Conservation (phyloP, 2,113 vertebrate genomes). For the Macrotis lagotis region DNA sequence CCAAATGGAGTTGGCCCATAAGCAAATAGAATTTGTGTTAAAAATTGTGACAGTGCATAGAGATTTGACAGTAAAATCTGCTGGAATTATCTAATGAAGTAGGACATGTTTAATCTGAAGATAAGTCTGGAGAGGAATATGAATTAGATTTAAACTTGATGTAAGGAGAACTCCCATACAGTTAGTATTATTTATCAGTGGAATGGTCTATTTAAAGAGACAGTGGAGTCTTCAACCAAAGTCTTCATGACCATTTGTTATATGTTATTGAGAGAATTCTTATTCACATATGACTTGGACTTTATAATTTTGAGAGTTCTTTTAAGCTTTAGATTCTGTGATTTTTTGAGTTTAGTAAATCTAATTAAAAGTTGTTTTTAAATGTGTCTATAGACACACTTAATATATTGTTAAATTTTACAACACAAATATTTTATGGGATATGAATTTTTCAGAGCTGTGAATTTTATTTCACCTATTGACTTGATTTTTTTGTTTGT, state of each 20-base stretch:
- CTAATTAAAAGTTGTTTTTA: background rate
- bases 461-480: background rate
- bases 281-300: background rate
- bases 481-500: background rate
- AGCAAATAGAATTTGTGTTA: background rate
- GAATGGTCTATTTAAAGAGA: background rate
- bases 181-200: background rate
- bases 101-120: background rate
- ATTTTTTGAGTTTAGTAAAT: background rate
- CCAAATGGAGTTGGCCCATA: background rate
- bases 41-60: background rate
- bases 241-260: background rate
- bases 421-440: background rate
- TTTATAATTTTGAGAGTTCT: background rate
- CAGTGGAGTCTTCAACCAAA: background rate
- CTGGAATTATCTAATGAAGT: background rate
- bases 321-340: background rate
- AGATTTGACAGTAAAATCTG: background rate
- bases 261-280: background rate
- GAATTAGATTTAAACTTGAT: conserved; percentile 14
- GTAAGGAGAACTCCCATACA: background rate
- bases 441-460: background rate
- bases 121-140: conserved; percentile 1
- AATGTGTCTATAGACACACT: background rate
- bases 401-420: background rate